Percentiles rank a stretch among this genome's conserved stretches.
phyloP scores from a whole-genome alignment of 2,797 vertebrate genomes.

The Halcyon badia region DNA sequence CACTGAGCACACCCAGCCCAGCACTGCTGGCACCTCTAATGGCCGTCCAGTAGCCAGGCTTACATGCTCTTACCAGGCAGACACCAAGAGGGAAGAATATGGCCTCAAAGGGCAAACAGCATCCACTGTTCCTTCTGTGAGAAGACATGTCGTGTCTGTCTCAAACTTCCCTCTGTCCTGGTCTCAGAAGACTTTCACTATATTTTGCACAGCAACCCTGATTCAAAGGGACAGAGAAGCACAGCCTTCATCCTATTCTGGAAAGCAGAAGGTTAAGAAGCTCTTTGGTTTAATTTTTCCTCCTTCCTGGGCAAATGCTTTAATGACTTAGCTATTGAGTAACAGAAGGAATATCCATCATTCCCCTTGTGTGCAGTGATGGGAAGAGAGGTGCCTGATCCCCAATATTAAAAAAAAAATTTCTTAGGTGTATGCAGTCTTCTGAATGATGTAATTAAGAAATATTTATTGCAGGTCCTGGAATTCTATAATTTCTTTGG shows the following conservation, averaged over 20 bases:
- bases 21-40: neutral
- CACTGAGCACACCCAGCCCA: accelerated
- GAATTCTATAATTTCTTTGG: neutral
- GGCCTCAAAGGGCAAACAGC: neutral
- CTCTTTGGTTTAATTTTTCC: neutral
- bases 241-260: neutral
- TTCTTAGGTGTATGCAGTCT: neutral
- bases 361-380: neutral
- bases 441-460: neutral
- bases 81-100: neutral
- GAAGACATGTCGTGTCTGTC: neutral
- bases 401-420: neutral
- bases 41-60: neutral
- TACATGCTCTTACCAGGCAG: neutral
- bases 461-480: neutral
- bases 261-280: neutral
- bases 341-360: neutral
- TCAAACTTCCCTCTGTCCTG: neutral
- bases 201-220: neutral
- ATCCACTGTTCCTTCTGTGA: neutral
- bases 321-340: neutral
- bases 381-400: neutral
- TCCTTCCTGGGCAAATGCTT: neutral
- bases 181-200: neutral
- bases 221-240: neutral